Base-by-base conservation (phyloP, 1,140 invertebrate species). In the Cotesia vestalis region DNA sequence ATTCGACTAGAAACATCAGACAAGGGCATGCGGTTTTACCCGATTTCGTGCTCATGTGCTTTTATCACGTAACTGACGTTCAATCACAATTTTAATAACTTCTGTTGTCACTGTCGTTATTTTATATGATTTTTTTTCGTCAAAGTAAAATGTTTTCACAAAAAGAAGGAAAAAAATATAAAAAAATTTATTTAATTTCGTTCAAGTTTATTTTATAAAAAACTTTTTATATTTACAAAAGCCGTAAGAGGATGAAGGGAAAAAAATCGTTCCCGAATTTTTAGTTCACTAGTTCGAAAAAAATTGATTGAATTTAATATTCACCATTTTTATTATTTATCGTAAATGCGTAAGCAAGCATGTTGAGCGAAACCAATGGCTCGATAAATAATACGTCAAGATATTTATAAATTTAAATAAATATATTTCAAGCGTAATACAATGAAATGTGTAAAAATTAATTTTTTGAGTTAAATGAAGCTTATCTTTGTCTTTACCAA, bases 41-140 rank as follows among this genome's bases (percentile, higher is more conserved):
- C 17, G 67, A 70, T 73, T 73, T 67, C 72, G 72, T 73, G 72
- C 20, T 20, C 60, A 9, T 40, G 53, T 63, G 57, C 68, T 73
- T 73, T 73, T 70, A 73, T 73, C 72, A 73, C 63, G 51, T 63
- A 72, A 61, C 68, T 59, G 12, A 64, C 51, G 55, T 66, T 69
- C 34, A 69, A 66, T 66, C 51, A 68, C 60, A 66, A 20, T 40
- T 51, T 6, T 51, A 67, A 20, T 53, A 67, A 35, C 38, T 66
- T 17, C 46, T 40, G 12, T 38, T 66, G 63, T 66, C 63, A 66
- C 14, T 51, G 40, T 14, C n/a, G 35, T 36, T 38, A n/a, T 46
- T 14, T 40, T 12, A 36, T 64, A 38, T n/a, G 1, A 4, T 1
- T 38, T 27, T 38, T 12, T 38, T 27, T 5, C 6, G 9, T 27